These are phyloP conservation scores for Condylostylus longicornis DNA, from an alignment of 1,140 invertebrate species.

Conservation along the genomic window DNA sequence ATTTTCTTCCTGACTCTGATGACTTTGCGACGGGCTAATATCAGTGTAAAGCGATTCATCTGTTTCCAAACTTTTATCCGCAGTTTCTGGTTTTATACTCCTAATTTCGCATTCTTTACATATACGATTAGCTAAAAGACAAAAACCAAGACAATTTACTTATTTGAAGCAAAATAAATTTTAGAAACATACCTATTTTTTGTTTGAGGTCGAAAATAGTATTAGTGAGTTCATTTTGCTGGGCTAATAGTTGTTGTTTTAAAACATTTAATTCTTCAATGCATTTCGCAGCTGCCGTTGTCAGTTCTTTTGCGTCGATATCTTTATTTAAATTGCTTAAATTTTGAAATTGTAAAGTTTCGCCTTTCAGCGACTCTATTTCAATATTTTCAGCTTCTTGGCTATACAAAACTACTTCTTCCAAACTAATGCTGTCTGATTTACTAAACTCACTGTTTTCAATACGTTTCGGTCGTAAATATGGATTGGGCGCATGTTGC, in stretches of 20 bases:
- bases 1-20: background rate
- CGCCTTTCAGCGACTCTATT: slow-evolving; percentile 45
- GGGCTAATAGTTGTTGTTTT: slow-evolving; percentile 43
- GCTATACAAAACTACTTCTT: slow-evolving; percentile 53
- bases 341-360: slow-evolving; percentile 48
- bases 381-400: background rate
- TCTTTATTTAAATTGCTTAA: slow-evolving; percentile 20
- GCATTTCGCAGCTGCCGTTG: slow-evolving; percentile 47
- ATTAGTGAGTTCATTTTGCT: slow-evolving; percentile 46
- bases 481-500: slow-evolving; percentile 40
- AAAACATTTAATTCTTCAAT: slow-evolving; percentile 45
- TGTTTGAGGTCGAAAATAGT: slow-evolving; percentile 24
- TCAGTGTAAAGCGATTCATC: slow-evolving; percentile 17
- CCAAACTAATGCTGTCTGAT: slow-evolving; percentile 45
- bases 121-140: slow-evolving; percentile 14
- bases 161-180: background rate
- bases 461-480: slow-evolving; percentile 35
- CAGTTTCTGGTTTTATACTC: slow-evolving; percentile 25
- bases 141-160: slow-evolving; percentile 8
- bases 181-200: slow-evolving; percentile 14
- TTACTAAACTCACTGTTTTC: slow-evolving; percentile 15
- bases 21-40: background rate
- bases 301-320: slow-evolving; percentile 38
- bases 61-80: slow-evolving; percentile 29
- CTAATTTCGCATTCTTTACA: slow-evolving; percentile 24